phyloP scores from a whole-genome alignment of 2,888 invertebrate species.

The Osmoderma eremita region DNA sequence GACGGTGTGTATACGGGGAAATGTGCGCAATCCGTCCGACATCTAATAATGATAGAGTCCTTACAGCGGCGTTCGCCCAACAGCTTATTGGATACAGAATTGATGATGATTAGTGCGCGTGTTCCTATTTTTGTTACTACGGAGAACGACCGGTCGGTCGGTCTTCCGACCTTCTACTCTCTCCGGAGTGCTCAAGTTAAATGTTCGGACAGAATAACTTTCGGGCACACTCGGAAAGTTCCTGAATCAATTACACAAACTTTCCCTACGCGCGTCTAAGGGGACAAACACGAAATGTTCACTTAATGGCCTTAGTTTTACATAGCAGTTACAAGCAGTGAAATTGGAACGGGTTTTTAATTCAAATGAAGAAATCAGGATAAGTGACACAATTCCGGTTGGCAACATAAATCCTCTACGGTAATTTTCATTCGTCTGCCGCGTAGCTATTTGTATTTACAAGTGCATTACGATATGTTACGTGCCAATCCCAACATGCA shows the following conservation, averaged over 20 bases:
- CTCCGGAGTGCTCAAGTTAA: constrained; percentile 17
- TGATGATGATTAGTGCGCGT: background rate
- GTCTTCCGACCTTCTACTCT: constrained; percentile 5
- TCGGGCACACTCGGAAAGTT: constrained; percentile 26
- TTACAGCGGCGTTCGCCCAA: background rate
- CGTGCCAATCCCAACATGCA: no score
- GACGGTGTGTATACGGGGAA: background rate
- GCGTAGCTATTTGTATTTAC: no score
- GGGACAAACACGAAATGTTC: constrained; percentile 30
- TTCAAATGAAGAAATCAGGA: background rate
- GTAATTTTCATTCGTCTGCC: no score
- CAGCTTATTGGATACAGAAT: constrained; percentile 1
- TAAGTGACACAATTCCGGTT: no score
- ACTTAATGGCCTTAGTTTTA: constrained; percentile 33
- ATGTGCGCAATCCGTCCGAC: background rate
- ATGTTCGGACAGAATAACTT: constrained; percentile 33
- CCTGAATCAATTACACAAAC: constrained; percentile 38
- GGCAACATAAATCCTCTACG: no score
- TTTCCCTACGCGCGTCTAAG: constrained; percentile 20
- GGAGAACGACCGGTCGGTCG: background rate
- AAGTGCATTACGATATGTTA: no score
- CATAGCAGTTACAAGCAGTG: constrained; percentile 22
- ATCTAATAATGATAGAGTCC: constrained; percentile 1
- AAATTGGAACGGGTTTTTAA: background rate
- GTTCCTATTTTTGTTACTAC: no score